phyloP scores from a whole-genome alignment of 2,797 vertebrate species.

The Hyperoplus immaculatus region DNA sequence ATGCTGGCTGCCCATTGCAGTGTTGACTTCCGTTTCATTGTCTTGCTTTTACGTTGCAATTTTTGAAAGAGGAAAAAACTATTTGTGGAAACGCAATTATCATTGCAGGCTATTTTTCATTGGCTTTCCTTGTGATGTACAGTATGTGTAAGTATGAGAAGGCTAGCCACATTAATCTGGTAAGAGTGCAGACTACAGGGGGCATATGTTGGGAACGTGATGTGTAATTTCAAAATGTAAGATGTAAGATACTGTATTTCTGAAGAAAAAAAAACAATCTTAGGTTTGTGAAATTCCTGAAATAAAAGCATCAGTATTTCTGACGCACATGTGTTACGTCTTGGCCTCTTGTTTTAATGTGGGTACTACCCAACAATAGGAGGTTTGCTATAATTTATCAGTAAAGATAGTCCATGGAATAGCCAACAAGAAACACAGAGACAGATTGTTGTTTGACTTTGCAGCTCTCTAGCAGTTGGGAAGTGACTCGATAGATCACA shows the following conservation, averaged over 20 bases:
- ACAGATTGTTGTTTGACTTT: slow-evolving; percentile 37
- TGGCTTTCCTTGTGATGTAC: slow-evolving; percentile 54
- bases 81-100: slow-evolving; percentile 61
- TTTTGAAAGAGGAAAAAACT: slow-evolving; percentile 33
- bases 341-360: slow-evolving; percentile 12
- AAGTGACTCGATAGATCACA: slow-evolving; percentile 32
- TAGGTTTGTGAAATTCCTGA: slow-evolving; percentile 41
- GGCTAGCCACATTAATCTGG: slow-evolving; percentile 53
- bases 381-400: slow-evolving; percentile 27
- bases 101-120: slow-evolving; percentile 68
- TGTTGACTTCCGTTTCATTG: slow-evolving; percentile 64
- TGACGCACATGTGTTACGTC: slow-evolving; percentile 6
- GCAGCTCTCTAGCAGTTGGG: slow-evolving; percentile 34
- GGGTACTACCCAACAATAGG: slow-evolving; percentile 8
- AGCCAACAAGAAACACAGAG: slow-evolving; percentile 18
- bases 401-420: slow-evolving; percentile 1
- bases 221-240: slow-evolving; percentile 61
- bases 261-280: slow-evolving; percentile 49
- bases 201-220: slow-evolving; percentile 60
- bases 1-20: slow-evolving; percentile 55
- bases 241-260: slow-evolving; percentile 56
- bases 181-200: slow-evolving; percentile 46
- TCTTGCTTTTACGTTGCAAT: slow-evolving; percentile 57
- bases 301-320: slow-evolving; percentile 38
- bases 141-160: slow-evolving; percentile 52